A percentile compares a stretch with the other conserved stretches of the same genome.
Conservation (phyloP, 2,888 invertebrate genomes). For the Quadriops clusia region DNA sequence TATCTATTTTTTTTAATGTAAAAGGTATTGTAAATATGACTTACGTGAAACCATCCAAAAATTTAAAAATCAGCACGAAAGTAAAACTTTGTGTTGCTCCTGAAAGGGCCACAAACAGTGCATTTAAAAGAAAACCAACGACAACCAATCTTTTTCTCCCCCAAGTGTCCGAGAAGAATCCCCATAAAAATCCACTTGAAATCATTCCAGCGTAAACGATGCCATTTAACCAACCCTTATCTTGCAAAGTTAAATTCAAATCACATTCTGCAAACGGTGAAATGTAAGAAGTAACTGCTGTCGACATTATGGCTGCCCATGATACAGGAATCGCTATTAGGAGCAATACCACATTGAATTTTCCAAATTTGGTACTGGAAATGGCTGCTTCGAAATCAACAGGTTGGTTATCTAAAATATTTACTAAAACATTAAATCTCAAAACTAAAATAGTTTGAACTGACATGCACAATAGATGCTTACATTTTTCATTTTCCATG, state of each 20-base stretch:
- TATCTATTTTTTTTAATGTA: no score
- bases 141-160: constrained; percentile 57
- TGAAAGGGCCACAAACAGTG: constrained; percentile 49
- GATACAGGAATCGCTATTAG: constrained; percentile 50
- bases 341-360: constrained; percentile 51
- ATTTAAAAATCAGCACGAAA: constrained; percentile 58
- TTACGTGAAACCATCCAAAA: constrained; percentile 64
- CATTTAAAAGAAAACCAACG: constrained; percentile 52
- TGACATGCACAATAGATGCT: no score
- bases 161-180: constrained; percentile 61
- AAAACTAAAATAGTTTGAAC: no score
- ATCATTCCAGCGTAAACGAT: constrained; percentile 67
- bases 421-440: no score
- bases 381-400: constrained; percentile 64
- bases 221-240: constrained; percentile 57
- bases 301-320: constrained; percentile 55
- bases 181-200: constrained; percentile 63
- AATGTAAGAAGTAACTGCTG: constrained; percentile 56
- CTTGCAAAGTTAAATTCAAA: constrained; percentile 48
- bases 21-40: no score
- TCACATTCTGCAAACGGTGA: constrained; percentile 62
- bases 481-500: no score
- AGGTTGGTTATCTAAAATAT: no score
- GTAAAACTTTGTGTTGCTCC: constrained; percentile 54
- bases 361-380: constrained; percentile 54